phyloP scores from a whole-genome alignment of 2,113 vertebrate species.

The Amblyopsis rosae region DNA sequence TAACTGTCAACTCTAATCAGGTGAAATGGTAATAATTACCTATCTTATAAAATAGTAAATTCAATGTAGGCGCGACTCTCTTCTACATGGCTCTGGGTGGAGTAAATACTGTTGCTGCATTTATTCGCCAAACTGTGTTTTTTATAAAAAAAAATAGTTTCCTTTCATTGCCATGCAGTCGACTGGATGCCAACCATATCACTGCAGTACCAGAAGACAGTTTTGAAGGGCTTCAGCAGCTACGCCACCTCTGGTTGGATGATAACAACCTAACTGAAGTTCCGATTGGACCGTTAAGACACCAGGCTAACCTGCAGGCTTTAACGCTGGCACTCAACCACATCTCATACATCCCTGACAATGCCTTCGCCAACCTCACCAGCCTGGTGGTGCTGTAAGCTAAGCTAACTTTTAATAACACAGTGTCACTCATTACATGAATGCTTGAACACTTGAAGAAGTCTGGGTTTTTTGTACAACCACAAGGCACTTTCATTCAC shows the following conservation, averaged over 20 bases:
- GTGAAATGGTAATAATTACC: neutral
- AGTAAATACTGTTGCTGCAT: too few relatives aligned
- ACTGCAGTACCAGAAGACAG: constrained; percentile 90
- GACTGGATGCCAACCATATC: constrained; percentile 96
- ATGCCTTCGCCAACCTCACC: constrained; percentile 93
- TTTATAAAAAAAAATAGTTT: neutral
- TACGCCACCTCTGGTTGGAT: constrained; percentile 96
- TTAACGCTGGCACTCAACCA: constrained; percentile 93
- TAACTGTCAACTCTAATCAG: neutral
- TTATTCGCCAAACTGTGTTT: too few relatives aligned
- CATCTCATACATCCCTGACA: constrained; percentile 89
- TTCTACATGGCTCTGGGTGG: too few relatives aligned
- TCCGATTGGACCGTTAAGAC: constrained; percentile 85
- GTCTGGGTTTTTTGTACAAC: neutral
- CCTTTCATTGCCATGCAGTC: constrained; percentile 67
- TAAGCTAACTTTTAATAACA: neutral
- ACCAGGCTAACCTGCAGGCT: constrained; percentile 90
- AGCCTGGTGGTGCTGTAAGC: constrained; percentile 96
- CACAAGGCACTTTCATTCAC: constrained; percentile 48
- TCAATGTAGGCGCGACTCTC: too few relatives aligned
- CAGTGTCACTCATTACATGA: neutral
- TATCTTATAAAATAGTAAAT: neutral
- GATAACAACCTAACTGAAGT: constrained; percentile 93
- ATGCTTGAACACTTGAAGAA: constrained; percentile 2
- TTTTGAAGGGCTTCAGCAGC: constrained; percentile 90